Percentiles rank a stretch among this genome's conserved stretches.
These are phyloP conservation scores for Drosophila pseudoananassae DNA, from an alignment of 1,140 invertebrate species.

Conservation along the genomic window DNA sequence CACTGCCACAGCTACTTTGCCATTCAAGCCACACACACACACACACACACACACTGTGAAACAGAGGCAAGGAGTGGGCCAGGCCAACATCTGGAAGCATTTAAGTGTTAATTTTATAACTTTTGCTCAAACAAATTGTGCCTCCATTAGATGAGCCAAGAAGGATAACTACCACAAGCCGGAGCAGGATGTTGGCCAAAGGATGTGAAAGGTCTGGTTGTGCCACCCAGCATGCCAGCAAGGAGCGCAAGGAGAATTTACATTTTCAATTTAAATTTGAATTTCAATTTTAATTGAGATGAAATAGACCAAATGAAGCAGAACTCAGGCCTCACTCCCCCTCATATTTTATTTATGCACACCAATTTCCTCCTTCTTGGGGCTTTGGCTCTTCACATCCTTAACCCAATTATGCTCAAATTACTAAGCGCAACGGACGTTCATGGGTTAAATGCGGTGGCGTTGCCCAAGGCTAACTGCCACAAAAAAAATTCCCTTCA, in stretches of 20 bases:
- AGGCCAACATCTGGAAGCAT: conserved; percentile 57
- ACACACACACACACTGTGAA: neutral
- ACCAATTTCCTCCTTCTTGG: conserved; percentile 24
- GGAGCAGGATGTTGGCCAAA: conserved; percentile 10
- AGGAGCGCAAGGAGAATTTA: conserved; percentile 37
- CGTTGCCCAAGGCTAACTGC: conserved; percentile 23
- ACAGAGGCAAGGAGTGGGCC: neutral
- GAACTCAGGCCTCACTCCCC: neutral
- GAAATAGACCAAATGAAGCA: conserved; percentile 42
- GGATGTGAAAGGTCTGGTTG: neutral
- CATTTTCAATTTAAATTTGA: conserved; percentile 68
- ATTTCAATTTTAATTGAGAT: conserved; percentile 51
- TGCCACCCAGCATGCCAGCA: conserved; percentile 2
- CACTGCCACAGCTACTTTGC: conserved; percentile 16
- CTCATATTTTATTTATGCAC: conserved; percentile 32
- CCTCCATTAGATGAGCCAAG: conserved; percentile 19
- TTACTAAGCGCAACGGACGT: conserved; percentile 48
- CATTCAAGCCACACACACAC: conserved; percentile 12
- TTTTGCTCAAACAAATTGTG: conserved; percentile 42
- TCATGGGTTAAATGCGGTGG: conserved; percentile 62
- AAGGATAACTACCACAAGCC: conserved; percentile 28
- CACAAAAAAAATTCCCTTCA: conserved; percentile 31
- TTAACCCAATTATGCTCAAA: conserved; percentile 64
- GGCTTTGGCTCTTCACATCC: conserved; percentile 40
- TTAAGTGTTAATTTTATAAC: conserved; percentile 65